phyloP scores from a whole-genome alignment of 2,888 invertebrate genomes.

The Machimus atricapillus region DNA sequence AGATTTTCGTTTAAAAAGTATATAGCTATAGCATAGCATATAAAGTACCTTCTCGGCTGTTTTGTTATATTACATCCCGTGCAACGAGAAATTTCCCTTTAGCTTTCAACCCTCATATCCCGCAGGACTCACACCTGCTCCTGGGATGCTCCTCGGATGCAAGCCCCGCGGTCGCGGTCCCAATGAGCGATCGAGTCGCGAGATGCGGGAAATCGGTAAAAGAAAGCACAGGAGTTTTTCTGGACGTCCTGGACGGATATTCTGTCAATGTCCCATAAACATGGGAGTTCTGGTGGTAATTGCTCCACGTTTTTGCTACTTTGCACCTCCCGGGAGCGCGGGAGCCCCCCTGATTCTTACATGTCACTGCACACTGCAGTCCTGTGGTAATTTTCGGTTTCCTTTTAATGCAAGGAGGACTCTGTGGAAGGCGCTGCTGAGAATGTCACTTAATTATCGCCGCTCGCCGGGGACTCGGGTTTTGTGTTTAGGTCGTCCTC shows the following conservation, averaged over 20 bases:
- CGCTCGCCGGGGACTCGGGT: background rate
- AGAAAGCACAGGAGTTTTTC: background rate
- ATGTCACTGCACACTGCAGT: conserved; percentile 29
- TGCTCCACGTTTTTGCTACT: conserved; percentile 39
- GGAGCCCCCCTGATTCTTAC: conserved; percentile 12
- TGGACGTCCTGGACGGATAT: background rate
- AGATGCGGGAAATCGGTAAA: background rate
- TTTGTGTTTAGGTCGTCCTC: conserved; percentile 3
- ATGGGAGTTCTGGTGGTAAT: conserved; percentile 37
- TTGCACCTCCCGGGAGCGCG: background rate
- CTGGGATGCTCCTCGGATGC: background rate
- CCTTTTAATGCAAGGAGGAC: background rate
- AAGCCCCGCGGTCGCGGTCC: background rate
- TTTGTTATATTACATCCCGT: background rate
- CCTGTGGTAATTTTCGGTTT: conserved; percentile 9
- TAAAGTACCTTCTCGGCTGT: too few species aligned
- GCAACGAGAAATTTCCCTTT: background rate
- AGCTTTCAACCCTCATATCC: background rate
- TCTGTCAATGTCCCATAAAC: conserved; percentile 30
- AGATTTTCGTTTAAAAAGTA: too few species aligned
- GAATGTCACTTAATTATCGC: conserved; percentile 23
- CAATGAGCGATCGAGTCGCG: background rate
- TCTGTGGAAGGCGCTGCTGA: background rate
- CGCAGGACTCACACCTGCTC: background rate
- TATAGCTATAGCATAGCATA: too few species aligned